These are phyloP conservation scores for Enteromius treurensis DNA, from an alignment of 2,797 vertebrate genomes.

Conservation along the genomic window DNA sequence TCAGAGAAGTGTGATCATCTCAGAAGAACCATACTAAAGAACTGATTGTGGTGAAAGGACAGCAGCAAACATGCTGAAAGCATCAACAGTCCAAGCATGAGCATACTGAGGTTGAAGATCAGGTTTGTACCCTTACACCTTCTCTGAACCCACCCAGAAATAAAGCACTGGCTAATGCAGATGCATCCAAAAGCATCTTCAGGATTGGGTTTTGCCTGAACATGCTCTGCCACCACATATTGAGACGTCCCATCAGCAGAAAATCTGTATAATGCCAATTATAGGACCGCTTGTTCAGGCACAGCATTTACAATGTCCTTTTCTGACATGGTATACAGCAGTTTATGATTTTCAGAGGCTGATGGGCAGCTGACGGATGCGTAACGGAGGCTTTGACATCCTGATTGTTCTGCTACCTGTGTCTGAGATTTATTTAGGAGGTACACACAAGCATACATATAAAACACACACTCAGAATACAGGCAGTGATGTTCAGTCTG, in stretches of 20 bases:
- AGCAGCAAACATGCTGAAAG: slow-evolving; percentile 1
- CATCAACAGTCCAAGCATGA: slow-evolving; percentile 15
- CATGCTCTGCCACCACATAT: slow-evolving; percentile 18
- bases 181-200: slow-evolving; percentile 1
- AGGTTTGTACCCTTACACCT: not conserved
- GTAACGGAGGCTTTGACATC: not conserved
- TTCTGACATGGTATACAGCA: not conserved
- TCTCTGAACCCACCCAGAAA: slow-evolving; percentile 15
- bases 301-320: slow-evolving; percentile 1
- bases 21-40: slow-evolving; percentile 3
- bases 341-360: slow-evolving; percentile 8
- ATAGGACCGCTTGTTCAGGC: not conserved
- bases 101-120: slow-evolving; percentile 4
- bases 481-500: slow-evolving; percentile 6
- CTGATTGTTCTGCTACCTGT: slow-evolving; percentile 4
- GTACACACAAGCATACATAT: not conserved
- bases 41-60: not conserved
- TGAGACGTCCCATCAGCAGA: slow-evolving; percentile 1
- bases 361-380: slow-evolving; percentile 11
- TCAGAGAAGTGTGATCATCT: slow-evolving; percentile 29
- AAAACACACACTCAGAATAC: not conserved
- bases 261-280: not conserved
- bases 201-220: slow-evolving; percentile 24
- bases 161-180: not conserved
- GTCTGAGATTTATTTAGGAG: slow-evolving; percentile 9